phyloP scores from a whole-genome alignment of 1,140 invertebrate species.

The Scaptomyza graminum region DNA sequence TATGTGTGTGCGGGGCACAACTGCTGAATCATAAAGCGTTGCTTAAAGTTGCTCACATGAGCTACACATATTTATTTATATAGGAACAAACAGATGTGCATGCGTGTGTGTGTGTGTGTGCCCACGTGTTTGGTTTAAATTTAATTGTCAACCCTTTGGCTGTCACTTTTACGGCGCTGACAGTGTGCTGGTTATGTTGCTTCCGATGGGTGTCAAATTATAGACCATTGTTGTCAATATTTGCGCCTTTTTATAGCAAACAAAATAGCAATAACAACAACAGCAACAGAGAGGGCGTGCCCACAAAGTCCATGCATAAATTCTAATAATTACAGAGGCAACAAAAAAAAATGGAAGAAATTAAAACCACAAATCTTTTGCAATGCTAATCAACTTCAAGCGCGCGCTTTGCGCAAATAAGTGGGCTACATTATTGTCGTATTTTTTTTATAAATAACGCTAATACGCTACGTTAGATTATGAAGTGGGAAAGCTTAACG shows the following conservation, averaged over 20 bases:
- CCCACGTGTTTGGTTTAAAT: slow-evolving; percentile 60
- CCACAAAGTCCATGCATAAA: slow-evolving; percentile 60
- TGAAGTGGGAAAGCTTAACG: neutral
- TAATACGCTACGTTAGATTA: slow-evolving; percentile 13
- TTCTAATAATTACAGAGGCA: slow-evolving; percentile 72
- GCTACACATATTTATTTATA: neutral
- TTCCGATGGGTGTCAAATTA: slow-evolving; percentile 75
- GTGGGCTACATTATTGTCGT: slow-evolving; percentile 43
- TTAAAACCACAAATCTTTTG: slow-evolving; percentile 43
- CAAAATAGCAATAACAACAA: slow-evolving; percentile 24
- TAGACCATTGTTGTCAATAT: slow-evolving; percentile 82
- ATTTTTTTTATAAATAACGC: slow-evolving; percentile 23
- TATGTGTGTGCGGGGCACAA: slow-evolving; percentile 17
- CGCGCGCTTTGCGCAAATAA: slow-evolving; percentile 53
- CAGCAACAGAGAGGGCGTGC: slow-evolving; percentile 1
- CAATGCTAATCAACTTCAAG: slow-evolving; percentile 67
- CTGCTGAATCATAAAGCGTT: slow-evolving; percentile 68
- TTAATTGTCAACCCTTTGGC: slow-evolving; percentile 74
- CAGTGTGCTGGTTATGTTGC: slow-evolving; percentile 41
- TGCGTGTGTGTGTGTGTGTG: slow-evolving; percentile 13
- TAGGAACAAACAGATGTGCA: neutral
- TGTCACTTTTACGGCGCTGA: slow-evolving; percentile 49
- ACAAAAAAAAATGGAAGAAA: slow-evolving; percentile 8
- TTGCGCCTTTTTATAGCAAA: slow-evolving; percentile 59
- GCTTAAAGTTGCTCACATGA: slow-evolving; percentile 14